Conservation (phyloP, 1,140 invertebrate species). For the Ptiloglossa arizonensis region DNA sequence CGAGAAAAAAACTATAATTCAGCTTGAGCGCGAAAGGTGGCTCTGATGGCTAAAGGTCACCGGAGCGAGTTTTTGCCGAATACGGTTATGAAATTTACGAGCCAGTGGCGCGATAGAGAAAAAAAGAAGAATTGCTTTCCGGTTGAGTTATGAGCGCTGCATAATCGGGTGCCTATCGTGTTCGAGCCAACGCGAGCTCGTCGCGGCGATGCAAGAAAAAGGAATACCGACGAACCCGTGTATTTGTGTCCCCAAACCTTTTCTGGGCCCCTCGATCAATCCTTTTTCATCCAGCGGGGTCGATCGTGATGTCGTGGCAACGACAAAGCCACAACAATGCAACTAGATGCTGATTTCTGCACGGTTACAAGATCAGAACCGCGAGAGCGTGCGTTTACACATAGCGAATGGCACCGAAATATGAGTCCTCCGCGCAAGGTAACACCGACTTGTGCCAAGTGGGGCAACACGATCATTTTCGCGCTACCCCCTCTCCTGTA, state of each 20-base stretch:
- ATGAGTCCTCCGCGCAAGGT: too few species aligned
- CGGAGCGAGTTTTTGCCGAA: conserved; percentile 24
- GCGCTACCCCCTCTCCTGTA: too few species aligned
- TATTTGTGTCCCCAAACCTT: not conserved
- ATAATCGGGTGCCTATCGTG: conserved; percentile 50
- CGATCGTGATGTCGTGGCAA: not conserved
- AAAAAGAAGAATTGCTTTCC: conserved; percentile 23
- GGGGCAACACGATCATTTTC: too few species aligned
- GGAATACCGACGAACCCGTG: conserved; percentile 16
- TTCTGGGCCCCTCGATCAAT: not conserved
- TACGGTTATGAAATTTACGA: conserved; percentile 32
- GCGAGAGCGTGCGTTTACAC: too few species aligned
- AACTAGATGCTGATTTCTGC: not conserved
- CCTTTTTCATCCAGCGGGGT: conserved; percentile 14
- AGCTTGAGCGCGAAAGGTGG: not conserved
- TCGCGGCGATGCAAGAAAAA: not conserved
- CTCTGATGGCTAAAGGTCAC: not conserved
- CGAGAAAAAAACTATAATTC: not conserved
- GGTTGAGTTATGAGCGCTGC: conserved; percentile 35
- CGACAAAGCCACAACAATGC: not conserved
- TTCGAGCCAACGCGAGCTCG: conserved; percentile 14
- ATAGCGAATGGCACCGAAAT: too few species aligned
- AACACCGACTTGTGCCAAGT: too few species aligned
- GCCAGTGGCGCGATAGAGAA: not conserved
- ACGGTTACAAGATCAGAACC: not conserved